Base-by-base conservation (phyloP, 2,888 invertebrate species). In the Hymenopus coronatus region DNA sequence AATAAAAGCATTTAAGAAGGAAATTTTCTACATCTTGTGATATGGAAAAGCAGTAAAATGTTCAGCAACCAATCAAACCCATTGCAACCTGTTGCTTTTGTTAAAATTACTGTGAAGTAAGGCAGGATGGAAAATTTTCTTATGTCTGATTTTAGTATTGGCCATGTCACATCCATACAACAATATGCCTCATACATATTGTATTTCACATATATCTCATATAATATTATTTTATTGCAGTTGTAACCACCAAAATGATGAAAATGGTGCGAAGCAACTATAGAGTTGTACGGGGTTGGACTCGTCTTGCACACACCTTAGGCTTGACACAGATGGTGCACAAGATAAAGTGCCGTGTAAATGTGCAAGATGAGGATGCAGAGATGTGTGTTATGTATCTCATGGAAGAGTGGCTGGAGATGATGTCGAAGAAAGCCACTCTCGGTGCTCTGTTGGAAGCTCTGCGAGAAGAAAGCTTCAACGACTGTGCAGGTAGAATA, bases 401-500 rank as follows among this genome's bases (percentile, higher is more conserved):
- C 6, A 40, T 90, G 82, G 88, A 90, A 84, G 90, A 90, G 40
- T 90, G 90, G 90, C 28, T 88, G 28, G 90, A 89, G 6, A 9
- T 15, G 28, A 70, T 54, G n/a, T 82, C 90, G 0, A 83, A 87
- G 8, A 83, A 88, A 70, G 90, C 90, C 9, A 90, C 88, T 27
- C 83, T 90, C 14, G 88, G 87, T 40, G 83, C n/a, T n/a, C 84
- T 90, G 12, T 30, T 90, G 12, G 40, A 85, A 14, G 89, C 86
- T 6, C 70, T 90, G 15, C 82, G 89, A 12, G 86, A 88, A 12
- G 89, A 90, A 84, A 82, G 46, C 8, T 89, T 88, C 40, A 90
- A 90, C 82, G 90, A 90, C n/a, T 54, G 89, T 70, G 90, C 90
- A 87, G 90, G 90, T 90, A 82, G 46, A 15, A 25, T 1, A 33